These are phyloP conservation scores for Noctua fimbriata DNA, from an alignment of 2,888 invertebrate genomes.

Conservation along the genomic window DNA sequence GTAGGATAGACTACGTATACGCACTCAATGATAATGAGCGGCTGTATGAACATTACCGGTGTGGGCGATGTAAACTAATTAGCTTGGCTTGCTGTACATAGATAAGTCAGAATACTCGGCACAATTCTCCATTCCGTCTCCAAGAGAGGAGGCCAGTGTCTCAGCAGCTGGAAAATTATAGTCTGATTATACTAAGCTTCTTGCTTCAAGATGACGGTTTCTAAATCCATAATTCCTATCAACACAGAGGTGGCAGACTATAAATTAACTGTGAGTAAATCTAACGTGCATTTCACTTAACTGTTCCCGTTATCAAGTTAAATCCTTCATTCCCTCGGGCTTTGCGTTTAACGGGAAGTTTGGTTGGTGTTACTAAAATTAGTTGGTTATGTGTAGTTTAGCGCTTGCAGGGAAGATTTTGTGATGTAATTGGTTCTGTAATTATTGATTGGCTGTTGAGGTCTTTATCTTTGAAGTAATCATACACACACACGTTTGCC, in stretches of 20 bases:
- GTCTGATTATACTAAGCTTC: neutral
- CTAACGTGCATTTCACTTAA: conserved; percentile 59
- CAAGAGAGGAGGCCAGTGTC: neutral
- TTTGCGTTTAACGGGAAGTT: conserved; percentile 43
- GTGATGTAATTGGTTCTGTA: too few species aligned
- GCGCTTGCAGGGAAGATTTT: neutral
- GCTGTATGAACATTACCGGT: too few species aligned
- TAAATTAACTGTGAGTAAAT: conserved; percentile 42
- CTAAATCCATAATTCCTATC: conserved; percentile 11
- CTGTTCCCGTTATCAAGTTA: conserved; percentile 57
- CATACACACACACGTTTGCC: too few species aligned
- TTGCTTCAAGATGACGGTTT: neutral
- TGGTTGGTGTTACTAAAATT: conserved; percentile 41
- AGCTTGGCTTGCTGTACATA: too few species aligned
- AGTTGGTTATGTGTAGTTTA: conserved; percentile 18
- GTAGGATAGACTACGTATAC: too few species aligned
- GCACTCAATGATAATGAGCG: too few species aligned
- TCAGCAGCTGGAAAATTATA: neutral
- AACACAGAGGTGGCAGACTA: conserved; percentile 30
- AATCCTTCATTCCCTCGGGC: conserved; percentile 51
- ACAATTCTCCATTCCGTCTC: neutral
- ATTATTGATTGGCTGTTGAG: too few species aligned
- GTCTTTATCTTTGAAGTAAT: too few species aligned
- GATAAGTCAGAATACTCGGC: too few species aligned
- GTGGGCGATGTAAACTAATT: too few species aligned